A percentile compares a stretch with the other conserved stretches of the same genome.
phyloP scores from a whole-genome alignment of 2,888 invertebrate species.

The Nipponacmea schrenckii region DNA sequence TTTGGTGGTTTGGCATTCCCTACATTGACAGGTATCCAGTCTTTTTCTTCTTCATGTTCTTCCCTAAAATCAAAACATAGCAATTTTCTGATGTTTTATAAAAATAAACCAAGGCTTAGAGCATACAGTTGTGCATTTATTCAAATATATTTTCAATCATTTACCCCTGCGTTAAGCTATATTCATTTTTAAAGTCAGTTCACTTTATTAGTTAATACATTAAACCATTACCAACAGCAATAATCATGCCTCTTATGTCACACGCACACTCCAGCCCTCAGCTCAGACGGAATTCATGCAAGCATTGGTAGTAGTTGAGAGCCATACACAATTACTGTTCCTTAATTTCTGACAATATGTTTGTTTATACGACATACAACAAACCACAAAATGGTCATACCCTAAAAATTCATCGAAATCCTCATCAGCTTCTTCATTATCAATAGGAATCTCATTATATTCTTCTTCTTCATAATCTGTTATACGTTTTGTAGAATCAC shows the following conservation, averaged over 20 bases:
- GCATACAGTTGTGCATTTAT: neutral
- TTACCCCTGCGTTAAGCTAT: too few species aligned
- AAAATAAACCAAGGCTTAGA: neutral
- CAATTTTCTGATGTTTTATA: neutral
- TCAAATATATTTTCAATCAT: neutral
- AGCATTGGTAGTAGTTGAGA: too few species aligned
- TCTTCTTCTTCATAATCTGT: constrained; percentile 36
- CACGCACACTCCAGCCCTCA: too few species aligned
- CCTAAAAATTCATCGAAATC: constrained; percentile 22
- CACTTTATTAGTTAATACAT: too few species aligned
- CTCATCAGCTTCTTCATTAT: constrained; percentile 35
- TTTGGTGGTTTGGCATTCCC: constrained; percentile 59
- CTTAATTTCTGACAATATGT: too few species aligned
- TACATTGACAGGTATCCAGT: constrained; percentile 45
- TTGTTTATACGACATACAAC: too few species aligned
- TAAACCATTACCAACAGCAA: too few species aligned
- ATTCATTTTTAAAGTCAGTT: too few species aligned
- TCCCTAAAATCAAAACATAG: constrained; percentile 14
- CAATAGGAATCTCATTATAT: constrained; percentile 31
- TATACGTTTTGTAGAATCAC: constrained; percentile 27
- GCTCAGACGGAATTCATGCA: too few species aligned
- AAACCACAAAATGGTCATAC: too few species aligned
- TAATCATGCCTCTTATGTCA: too few species aligned
- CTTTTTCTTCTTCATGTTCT: constrained; percentile 31
- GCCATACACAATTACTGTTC: too few species aligned